phyloP scores from a whole-genome alignment of 2,797 vertebrate species.

The Australoheros facetus region DNA sequence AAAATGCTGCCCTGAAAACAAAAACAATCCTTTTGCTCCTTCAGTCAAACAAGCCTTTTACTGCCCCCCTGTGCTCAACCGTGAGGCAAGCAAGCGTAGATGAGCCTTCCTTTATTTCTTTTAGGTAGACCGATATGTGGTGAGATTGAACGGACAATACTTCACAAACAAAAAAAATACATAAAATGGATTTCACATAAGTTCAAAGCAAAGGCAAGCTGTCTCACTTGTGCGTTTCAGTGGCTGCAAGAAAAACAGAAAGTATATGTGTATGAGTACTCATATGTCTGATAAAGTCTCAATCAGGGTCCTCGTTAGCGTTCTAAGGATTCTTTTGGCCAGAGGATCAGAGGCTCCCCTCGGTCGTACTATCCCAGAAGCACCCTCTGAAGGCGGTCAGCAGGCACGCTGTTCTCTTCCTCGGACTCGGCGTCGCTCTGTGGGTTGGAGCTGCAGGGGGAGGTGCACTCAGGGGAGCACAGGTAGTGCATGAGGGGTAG shows the following conservation, averaged over 20 bases:
- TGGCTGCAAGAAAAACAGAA: not conserved
- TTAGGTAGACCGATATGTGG: not conserved
- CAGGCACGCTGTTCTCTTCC: slow-evolving; percentile 90
- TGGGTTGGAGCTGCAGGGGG: slow-evolving; percentile 94
- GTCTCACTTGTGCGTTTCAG: slow-evolving; percentile 7
- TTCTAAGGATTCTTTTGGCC: not conserved
- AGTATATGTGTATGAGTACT: not conserved
- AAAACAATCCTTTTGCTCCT: slow-evolving; percentile 7
- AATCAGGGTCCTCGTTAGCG: not conserved
- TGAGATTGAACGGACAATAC: not conserved
- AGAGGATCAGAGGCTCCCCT: not conserved
- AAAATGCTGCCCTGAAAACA: slow-evolving; percentile 4
- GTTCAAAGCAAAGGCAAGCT: not conserved
- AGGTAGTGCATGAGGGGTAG: slow-evolving; percentile 99
- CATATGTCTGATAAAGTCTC: not conserved
- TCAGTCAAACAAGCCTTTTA: slow-evolving; percentile 18
- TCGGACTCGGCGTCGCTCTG: slow-evolving; percentile 97
- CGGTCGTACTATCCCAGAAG: slow-evolving; percentile 87
- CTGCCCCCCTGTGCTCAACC: slow-evolving; percentile 40
- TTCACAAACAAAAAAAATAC: not conserved
- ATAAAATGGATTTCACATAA: not conserved
- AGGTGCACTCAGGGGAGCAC: slow-evolving; percentile 96
- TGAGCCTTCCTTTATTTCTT: not conserved
- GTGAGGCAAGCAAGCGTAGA: slow-evolving; percentile 20
- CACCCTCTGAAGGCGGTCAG: slow-evolving; percentile 94